These are phyloP conservation scores for Bovichtus variegatus DNA, from an alignment of 2,797 vertebrate species.

Conservation along the genomic window DNA sequence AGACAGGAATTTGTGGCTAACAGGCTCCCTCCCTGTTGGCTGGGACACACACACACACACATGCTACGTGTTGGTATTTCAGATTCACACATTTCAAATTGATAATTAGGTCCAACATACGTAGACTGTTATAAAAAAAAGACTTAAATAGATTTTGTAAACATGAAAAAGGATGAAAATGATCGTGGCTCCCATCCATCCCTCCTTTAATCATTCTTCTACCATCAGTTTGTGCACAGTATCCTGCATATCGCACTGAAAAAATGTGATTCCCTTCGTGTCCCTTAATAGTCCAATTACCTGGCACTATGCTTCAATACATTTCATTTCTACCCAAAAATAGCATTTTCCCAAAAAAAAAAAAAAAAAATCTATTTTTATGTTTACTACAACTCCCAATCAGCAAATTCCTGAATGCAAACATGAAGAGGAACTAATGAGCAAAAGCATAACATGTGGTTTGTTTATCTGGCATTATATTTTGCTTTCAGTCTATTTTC, in stretches of 20 bases:
- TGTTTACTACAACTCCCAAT: neutral
- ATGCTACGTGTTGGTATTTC: neutral
- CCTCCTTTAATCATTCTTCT: neutral
- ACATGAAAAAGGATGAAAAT: neutral
- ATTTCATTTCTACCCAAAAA: slow-evolving; percentile 6
- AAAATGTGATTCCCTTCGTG: neutral
- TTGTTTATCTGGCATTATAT: slow-evolving; percentile 22
- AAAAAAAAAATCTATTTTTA: neutral
- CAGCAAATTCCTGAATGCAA: neutral
- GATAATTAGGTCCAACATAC: neutral
- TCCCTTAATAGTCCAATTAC: neutral
- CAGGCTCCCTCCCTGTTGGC: slow-evolving; percentile 43
- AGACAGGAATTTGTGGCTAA: slow-evolving; percentile 68
- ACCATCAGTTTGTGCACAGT: neutral
- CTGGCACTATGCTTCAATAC: neutral
- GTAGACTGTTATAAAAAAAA: neutral
- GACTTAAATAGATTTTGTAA: neutral
- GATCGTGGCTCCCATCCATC: neutral
- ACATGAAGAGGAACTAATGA: slow-evolving; percentile 22
- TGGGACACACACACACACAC: slow-evolving; percentile 9
- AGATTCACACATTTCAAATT: neutral
- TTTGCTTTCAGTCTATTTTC: slow-evolving; percentile 36
- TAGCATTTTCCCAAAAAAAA: neutral
- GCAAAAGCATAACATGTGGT: slow-evolving; percentile 16
- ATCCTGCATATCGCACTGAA: neutral